Conservation (phyloP, 2,797 vertebrate genomes). For the Falco rusticolus region DNA sequence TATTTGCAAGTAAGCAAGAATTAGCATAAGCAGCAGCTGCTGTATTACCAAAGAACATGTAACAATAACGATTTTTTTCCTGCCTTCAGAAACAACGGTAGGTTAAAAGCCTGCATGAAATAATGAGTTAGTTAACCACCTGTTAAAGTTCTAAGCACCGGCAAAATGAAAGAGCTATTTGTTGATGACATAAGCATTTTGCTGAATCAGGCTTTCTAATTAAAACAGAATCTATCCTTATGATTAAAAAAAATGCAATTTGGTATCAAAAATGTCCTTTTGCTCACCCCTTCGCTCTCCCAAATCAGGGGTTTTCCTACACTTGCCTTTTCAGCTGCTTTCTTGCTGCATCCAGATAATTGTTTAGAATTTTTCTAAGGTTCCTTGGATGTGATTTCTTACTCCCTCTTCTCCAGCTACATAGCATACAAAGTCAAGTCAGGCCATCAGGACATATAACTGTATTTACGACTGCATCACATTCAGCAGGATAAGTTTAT, state of each 20-base stretch:
- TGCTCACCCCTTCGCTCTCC: background rate
- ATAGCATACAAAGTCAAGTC: background rate
- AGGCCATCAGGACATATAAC: background rate
- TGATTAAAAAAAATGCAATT: background rate
- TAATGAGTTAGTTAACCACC: slow-evolving; percentile 67
- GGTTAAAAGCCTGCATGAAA: slow-evolving; percentile 33
- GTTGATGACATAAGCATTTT: background rate
- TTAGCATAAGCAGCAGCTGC: slow-evolving; percentile 79
- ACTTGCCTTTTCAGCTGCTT: background rate
- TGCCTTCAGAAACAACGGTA: slow-evolving; percentile 60
- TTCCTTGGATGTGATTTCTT: background rate
- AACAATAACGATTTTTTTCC: slow-evolving; percentile 52
- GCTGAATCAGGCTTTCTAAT: slow-evolving; percentile 19
- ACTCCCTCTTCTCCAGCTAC: background rate
- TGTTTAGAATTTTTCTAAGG: background rate
- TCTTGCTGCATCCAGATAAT: background rate
- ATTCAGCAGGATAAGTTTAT: background rate
- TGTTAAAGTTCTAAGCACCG: slow-evolving; percentile 21
- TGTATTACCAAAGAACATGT: slow-evolving; percentile 38
- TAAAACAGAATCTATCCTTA: slow-evolving; percentile 26
- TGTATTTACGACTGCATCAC: background rate
- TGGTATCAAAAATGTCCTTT: background rate
- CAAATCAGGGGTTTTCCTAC: background rate
- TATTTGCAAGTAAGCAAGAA: slow-evolving; percentile 79
- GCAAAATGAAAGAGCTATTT: background rate